Evolutionary conservation across 2,797 vertebrate genomes (phyloP).

Genomic region (Enteromius afrohamiltoni): DNA sequence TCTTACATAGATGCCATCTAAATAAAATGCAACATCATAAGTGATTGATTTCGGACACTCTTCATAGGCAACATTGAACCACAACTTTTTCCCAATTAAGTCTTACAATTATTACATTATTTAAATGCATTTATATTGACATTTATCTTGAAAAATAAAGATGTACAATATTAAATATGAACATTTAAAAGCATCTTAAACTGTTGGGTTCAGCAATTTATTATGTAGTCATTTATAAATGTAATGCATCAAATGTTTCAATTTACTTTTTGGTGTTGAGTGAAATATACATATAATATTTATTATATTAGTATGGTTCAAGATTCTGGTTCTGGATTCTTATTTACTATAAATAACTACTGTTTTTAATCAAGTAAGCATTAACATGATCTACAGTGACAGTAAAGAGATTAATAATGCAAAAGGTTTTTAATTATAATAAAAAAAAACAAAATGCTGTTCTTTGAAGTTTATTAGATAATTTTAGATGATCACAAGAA

Average conservation of each 20-base stretch:
- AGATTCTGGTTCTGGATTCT: no score
- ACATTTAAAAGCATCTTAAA: neutral
- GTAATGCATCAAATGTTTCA: neutral
- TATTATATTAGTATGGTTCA: neutral
- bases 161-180: neutral
- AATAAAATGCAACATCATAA: neutral
- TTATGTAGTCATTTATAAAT: neutral
- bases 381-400: neutral
- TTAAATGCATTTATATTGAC: neutral
- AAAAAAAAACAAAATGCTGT: neutral
- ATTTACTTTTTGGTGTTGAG: neutral
- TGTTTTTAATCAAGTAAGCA: neutral
- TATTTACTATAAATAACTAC: neutral
- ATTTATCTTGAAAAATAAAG: neutral
- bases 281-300: neutral
- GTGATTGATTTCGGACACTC: neutral
- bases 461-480: neutral
- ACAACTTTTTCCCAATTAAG: neutral
- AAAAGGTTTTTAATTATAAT: neutral
- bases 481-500: no score
- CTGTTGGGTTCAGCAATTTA: neutral
- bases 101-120: neutral
- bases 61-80: neutral
- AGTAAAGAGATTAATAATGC: neutral
- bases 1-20: slow-evolving; percentile 3